Base-by-base conservation (phyloP, 2,888 invertebrate genomes). In the Drosophila nigritarsus region DNA sequence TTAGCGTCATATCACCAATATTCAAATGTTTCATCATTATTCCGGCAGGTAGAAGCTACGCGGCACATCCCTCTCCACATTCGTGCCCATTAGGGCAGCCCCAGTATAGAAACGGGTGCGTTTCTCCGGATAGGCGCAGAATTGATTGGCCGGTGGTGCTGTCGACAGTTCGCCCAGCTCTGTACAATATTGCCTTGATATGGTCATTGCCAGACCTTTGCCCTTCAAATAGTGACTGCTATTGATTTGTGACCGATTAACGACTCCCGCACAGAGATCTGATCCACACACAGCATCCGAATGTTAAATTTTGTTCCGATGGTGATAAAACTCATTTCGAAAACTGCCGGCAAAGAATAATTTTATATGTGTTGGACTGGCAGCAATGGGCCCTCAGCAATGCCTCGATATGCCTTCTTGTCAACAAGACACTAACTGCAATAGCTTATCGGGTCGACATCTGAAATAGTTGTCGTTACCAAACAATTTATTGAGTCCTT, bases 401-500 rank as follows among this genome's bases (percentile, higher is more conserved):
- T 18, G 11, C 34, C 18, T 34, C 11, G 20, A 45, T 45, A 13
- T 45, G 20, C 3, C 7, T 27, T 30, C 18, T 50, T n/a, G 11
- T 56, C 29, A 40, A 53, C 9, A 60, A 18, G 38, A 56, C 40
- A 63, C 15, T 20, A 59, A 27, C 40, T 54, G n/a, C 40, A 55
- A 60, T 65, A 51, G 51, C 61, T 82, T 82, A 78, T 82, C 82
- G 60, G 24, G 27, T 20, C 9, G 42, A 27, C 64, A 83, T 83
- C 81, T 83, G 24, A 30, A 72, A 78, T 54, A 65, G 70, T 61
- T 69, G 70, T 55, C 61, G 69, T 68, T 73, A 54, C 65, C 36
- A 56, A 75, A 67, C 64, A 67, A 81, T 82, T 82, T 77, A 84
- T 73, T 63, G 74, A 66, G 78, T 75, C 80, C 78, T 80, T 80